Conservation (phyloP, 2,113 vertebrate species). For the Trogon surrucura region DNA sequence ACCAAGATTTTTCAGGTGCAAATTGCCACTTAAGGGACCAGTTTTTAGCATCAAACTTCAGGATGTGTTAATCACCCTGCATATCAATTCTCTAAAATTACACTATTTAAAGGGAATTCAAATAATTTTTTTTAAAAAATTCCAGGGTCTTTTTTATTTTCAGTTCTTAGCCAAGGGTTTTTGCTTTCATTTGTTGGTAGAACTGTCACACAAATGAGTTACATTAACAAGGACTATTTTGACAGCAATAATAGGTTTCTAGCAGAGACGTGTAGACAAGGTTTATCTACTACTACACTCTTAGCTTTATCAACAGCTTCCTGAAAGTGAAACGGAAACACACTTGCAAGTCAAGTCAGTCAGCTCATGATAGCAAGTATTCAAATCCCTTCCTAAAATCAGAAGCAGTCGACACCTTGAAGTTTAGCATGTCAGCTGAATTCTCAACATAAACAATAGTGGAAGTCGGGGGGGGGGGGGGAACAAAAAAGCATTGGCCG, state of each 20-base stretch:
- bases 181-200: background rate
- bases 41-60: background rate
- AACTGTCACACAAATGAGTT: background rate
- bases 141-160: background rate
- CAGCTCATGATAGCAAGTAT: conserved; percentile 18
- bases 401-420: conserved; percentile 8
- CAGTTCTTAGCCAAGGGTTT: background rate
- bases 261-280: conserved; percentile 6
- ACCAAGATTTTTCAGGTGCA: background rate
- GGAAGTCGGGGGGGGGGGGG: background rate
- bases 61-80: background rate
- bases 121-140: background rate
- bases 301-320: conserved; percentile 38
- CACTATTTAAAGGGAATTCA: background rate
- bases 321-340: conserved; percentile 56
- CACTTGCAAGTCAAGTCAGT: conserved; percentile 35
- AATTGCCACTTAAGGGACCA: background rate
- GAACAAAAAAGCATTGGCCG: background rate
- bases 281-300: conserved; percentile 15
- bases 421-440: background rate
- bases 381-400: conserved; percentile 55
- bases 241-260: background rate
- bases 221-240: background rate
- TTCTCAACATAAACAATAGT: background rate
- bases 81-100: background rate